These are phyloP conservation scores for Poecilobothrus nobilitatus DNA, from an alignment of 2,888 invertebrate genomes.

Conservation along the genomic window DNA sequence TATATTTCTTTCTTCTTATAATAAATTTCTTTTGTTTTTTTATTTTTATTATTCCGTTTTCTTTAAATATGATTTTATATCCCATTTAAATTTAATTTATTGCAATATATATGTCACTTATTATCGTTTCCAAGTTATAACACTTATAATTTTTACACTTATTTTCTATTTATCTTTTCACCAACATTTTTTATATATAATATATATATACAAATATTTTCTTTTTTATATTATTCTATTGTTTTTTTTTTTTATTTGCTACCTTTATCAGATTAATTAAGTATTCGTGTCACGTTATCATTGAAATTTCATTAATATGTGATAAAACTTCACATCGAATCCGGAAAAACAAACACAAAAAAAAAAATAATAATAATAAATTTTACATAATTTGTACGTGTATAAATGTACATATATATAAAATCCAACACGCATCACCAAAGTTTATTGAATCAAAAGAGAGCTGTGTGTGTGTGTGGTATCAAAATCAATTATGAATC, in stretches of 20 bases:
- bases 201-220: background rate
- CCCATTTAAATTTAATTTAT: too few species aligned
- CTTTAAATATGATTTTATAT: too few species aligned
- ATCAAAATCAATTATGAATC: background rate
- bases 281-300: background rate
- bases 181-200: too few species aligned
- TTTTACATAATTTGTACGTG: too few species aligned
- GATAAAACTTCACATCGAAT: background rate
- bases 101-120: too few species aligned
- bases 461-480: too few species aligned
- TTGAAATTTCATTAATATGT: slow-evolving; percentile 1
- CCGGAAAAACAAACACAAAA: background rate
- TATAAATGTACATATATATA: background rate
- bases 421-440: background rate
- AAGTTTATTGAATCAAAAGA: background rate
- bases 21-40: too few species aligned
- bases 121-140: too few species aligned
- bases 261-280: background rate
- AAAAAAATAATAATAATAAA: background rate
- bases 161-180: too few species aligned
- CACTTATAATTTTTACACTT: too few species aligned
- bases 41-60: too few species aligned
- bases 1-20: too few species aligned
- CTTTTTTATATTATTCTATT: background rate
- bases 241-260: background rate